Conservation (phyloP, 2,113 vertebrate genomes). For the Trinectes maculatus region DNA sequence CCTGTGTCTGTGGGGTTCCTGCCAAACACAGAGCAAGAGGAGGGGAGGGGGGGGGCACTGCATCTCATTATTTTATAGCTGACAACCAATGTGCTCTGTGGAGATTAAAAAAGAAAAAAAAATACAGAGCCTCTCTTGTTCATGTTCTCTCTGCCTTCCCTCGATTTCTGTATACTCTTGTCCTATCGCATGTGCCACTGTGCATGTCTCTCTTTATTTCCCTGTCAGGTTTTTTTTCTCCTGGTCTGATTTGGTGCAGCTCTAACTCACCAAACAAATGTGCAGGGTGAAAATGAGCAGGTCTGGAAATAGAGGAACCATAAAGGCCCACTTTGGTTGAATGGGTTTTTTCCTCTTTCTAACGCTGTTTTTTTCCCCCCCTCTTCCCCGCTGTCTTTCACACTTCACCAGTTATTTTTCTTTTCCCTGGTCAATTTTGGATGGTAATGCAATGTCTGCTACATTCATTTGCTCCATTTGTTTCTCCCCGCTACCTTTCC, state of each 20-base stretch:
- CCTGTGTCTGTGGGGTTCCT: conserved; percentile 63
- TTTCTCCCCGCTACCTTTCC: background rate
- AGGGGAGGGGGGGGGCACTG: conserved; percentile 26
- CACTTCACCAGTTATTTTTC: background rate
- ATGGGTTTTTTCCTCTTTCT: background rate
- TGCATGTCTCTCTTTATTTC: conserved; percentile 27
- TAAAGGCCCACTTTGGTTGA: background rate
- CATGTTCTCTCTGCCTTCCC: conserved; percentile 3
- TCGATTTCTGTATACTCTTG: conserved; percentile 30
- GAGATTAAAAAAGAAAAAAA: conserved; percentile 64
- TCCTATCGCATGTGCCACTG: conserved; percentile 21
- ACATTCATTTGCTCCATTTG: background rate
- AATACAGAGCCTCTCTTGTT: conserved; percentile 41
- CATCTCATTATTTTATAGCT: conserved; percentile 75
- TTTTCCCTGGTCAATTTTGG: background rate
- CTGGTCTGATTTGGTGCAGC: conserved; percentile 8
- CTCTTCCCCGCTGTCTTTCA: conserved; percentile 3
- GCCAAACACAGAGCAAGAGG: conserved; percentile 60
- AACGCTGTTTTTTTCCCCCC: background rate
- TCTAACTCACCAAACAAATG: background rate
- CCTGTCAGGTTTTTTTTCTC: conserved; percentile 1
- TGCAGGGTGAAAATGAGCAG: conserved; percentile 22
- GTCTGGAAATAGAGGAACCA: conserved; percentile 1
- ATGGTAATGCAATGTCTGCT: background rate
- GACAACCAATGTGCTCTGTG: conserved; percentile 63